phyloP scores from a whole-genome alignment of 2,888 invertebrate genomes.

The Nephrotoma guestfalica region DNA sequence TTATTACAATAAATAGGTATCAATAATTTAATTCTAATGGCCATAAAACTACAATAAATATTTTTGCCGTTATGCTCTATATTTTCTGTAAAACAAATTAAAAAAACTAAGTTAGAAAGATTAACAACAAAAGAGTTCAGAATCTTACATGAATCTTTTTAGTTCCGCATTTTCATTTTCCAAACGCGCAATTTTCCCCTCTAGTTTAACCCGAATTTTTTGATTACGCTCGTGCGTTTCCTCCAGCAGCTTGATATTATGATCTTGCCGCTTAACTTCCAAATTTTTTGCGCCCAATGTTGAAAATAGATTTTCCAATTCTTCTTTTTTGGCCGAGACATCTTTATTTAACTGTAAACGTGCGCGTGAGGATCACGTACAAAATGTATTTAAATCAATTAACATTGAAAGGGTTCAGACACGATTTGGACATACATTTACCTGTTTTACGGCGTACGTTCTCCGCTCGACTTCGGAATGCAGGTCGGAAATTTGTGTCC shows the following conservation, averaged over 20 bases:
- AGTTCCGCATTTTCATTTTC: conserved; percentile 20
- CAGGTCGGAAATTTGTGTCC: conserved; percentile 19
- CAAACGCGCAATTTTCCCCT: conserved; percentile 21
- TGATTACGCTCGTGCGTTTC: conserved; percentile 19
- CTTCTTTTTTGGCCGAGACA: conserved; percentile 20
- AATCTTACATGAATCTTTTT: conserved; percentile 22
- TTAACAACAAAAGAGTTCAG: neutral
- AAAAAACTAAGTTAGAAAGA: neutral
- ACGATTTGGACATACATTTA: conserved; percentile 7
- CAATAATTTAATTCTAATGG: no score
- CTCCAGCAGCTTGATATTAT: conserved; percentile 23
- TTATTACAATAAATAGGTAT: no score
- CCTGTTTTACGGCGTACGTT: conserved; percentile 15
- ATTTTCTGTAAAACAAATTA: no score
- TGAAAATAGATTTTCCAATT: conserved; percentile 20
- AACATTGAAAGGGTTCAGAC: neutral
- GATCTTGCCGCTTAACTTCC: conserved; percentile 20
- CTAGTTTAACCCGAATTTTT: conserved; percentile 21
- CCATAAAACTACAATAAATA: no score
- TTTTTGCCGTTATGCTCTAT: no score
- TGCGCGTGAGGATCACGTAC: no score
- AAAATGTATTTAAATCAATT: neutral
- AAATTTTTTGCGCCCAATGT: conserved; percentile 21
- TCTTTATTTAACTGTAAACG: conserved; percentile 19
- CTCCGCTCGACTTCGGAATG: conserved; percentile 17